A percentile compares a stretch with the other conserved stretches of the same genome.
These are phyloP conservation scores for Mamestra brassicae DNA, from an alignment of 2,888 invertebrate species.

Conservation along the genomic window DNA sequence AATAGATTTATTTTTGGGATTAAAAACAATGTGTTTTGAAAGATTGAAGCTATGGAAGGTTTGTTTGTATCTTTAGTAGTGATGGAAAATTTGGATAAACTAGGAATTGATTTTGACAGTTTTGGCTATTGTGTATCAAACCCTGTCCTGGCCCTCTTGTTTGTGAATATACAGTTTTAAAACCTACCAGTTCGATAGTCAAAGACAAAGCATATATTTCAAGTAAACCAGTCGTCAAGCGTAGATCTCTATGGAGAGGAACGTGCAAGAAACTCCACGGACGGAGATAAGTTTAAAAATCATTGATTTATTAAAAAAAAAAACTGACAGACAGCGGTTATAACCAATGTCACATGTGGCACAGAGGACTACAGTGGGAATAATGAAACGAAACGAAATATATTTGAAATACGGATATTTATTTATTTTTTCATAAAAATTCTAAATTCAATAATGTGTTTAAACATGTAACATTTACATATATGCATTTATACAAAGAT, in stretches of 20 bases:
- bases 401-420: conserved; percentile 91
- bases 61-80: conserved; percentile 3
- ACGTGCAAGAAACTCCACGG: no score
- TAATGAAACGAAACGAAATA: conserved; percentile 86
- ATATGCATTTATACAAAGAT: conserved; percentile 91
- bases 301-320: background rate
- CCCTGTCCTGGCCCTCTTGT: background rate
- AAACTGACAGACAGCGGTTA: background rate
- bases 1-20: conserved; percentile 21
- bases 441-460: conserved; percentile 91
- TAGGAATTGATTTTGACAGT: background rate
- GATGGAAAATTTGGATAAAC: background rate
- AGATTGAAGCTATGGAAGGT: background rate
- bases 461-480: conserved; percentile 91
- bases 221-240: no score
- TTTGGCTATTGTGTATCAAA: background rate
- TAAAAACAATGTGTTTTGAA: conserved; percentile 11
- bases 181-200: background rate
- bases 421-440: conserved; percentile 92
- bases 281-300: background rate
- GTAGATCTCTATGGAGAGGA: no score
- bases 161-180: background rate
- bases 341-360: background rate
- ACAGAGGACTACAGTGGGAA: conserved; percentile 41
- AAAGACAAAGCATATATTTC: background rate